phyloP scores from a whole-genome alignment of 2,797 vertebrate species.

The Lacerta viridis region DNA sequence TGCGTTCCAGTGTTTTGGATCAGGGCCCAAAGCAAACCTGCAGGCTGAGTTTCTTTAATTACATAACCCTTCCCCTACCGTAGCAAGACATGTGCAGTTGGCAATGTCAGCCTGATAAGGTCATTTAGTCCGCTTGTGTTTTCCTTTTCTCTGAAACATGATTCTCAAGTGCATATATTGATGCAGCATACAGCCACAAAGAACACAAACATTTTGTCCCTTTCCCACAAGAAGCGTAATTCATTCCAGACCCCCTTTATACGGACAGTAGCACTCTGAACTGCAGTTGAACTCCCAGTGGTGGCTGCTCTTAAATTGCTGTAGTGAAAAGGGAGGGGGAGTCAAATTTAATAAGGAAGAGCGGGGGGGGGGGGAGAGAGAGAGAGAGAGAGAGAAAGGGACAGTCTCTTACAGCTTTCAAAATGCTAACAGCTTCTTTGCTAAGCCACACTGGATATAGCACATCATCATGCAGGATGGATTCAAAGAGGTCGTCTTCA shows the following conservation, averaged over 20 bases:
- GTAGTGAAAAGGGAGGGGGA: slow-evolving; percentile 36
- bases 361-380: background rate
- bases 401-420: slow-evolving; percentile 88
- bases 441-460: slow-evolving; percentile 97
- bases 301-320: slow-evolving; percentile 69
- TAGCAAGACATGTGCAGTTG: background rate
- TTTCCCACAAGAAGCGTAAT: slow-evolving; percentile 82
- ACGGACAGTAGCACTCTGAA: slow-evolving; percentile 75
- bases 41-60: slow-evolving; percentile 54
- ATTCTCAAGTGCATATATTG: slow-evolving; percentile 60
- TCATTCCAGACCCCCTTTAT: slow-evolving; percentile 75
- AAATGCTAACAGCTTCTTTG: slow-evolving; percentile 96
- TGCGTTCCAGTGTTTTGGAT: slow-evolving; percentile 10
- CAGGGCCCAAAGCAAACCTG: slow-evolving; percentile 46
- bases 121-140: slow-evolving; percentile 49
- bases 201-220: slow-evolving; percentile 82
- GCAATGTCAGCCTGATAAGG: slow-evolving; percentile 52
- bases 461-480: slow-evolving; percentile 95
- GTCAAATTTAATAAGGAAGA: too few relatives aligned
- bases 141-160: slow-evolving; percentile 67
- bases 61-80: background rate
- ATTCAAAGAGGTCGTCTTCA: slow-evolving; percentile 96
- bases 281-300: slow-evolving; percentile 75
- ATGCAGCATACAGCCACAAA: slow-evolving; percentile 64
- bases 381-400: slow-evolving; percentile 20